Evolutionary conservation across 1,140 invertebrate species (phyloP), one percentile per base, ranked within the genome.

Genomic region (Pogonomyrmex barbatus): DNA sequence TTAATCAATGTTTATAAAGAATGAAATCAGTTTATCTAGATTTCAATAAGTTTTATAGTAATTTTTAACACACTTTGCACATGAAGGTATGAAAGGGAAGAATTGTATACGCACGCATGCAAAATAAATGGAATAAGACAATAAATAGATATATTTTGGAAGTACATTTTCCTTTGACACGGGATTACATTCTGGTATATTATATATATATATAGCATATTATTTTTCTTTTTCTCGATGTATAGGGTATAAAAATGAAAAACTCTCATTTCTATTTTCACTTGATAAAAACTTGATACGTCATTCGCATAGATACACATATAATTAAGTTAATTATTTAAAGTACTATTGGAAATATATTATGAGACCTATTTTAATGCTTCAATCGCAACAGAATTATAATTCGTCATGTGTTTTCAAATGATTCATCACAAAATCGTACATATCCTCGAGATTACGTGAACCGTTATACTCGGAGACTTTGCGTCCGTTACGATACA

Each of bases 391-490:
- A 17, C 12, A 47, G 17, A 1, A 50, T 83, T 87, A 97, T 71
- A 97, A 94, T 93, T 97, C 96, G 88, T 97, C 96, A 81, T 96
- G 96, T 30, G 88, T 79, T 52, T 94, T 88, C 24, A 93, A 75
- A 91, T 97, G 95, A 54, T 95, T 95, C n/a, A 94, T 93, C 30
- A 97, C 95, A 93, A 97, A 97, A 42, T 96, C 95, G 83, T 96
- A 95, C 6, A 97, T 93, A 92, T 97, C 97, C 5, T 97, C 96
- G 8, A 98, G 93, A 5, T 95, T 96, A 54, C 97, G 95, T 42
- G 96, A 95, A n/a, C 97, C 97, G 84, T 96, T 96, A 91, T 98
- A 98, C 91, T 98, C 97, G 0, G 95, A 95, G 24, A 97, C 93
- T 87, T 96, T 96, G 73, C 96, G 93, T 10, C 97, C 97, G 89